A percentile compares a stretch with the other conserved stretches of the same genome.
phyloP scores from a whole-genome alignment of 2,113 vertebrate genomes.

The Varanus komodoensis region DNA sequence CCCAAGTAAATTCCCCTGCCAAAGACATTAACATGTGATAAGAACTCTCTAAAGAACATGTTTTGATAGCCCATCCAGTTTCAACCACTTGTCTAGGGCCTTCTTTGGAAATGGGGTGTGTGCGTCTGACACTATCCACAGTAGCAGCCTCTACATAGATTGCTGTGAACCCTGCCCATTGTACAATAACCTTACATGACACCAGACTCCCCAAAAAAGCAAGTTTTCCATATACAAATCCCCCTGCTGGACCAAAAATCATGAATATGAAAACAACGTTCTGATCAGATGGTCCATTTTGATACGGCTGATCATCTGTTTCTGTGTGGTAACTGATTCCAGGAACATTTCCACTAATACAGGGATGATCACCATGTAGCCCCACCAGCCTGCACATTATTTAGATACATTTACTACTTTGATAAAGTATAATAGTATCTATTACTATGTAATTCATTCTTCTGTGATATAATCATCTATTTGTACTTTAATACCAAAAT shows the following conservation, averaged over 20 bases:
- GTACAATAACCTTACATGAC: neutral
- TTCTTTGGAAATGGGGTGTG: neutral
- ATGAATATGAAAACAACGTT: neutral
- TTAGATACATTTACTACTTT: too few species aligned
- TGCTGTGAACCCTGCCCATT: neutral
- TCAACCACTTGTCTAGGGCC: neutral
- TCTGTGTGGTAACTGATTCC: neutral
- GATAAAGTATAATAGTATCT: conserved; percentile 23
- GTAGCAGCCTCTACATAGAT: neutral
- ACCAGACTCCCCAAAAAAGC: neutral
- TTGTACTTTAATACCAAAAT: conserved; percentile 35
- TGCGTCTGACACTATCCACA: neutral
- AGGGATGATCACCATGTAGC: too few species aligned
- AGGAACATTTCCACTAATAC: neutral
- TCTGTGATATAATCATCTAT: conserved; percentile 2
- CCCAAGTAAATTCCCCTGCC: neutral
- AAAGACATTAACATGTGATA: neutral
- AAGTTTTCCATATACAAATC: neutral
- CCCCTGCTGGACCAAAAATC: neutral
- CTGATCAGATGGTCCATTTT: neutral
- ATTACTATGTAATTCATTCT: neutral
- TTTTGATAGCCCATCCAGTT: neutral
- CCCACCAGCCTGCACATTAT: too few species aligned
- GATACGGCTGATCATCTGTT: neutral
- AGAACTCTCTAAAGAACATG: neutral